phyloP scores from a whole-genome alignment of 1,140 invertebrate genomes.

The Philaenus spumarius region DNA sequence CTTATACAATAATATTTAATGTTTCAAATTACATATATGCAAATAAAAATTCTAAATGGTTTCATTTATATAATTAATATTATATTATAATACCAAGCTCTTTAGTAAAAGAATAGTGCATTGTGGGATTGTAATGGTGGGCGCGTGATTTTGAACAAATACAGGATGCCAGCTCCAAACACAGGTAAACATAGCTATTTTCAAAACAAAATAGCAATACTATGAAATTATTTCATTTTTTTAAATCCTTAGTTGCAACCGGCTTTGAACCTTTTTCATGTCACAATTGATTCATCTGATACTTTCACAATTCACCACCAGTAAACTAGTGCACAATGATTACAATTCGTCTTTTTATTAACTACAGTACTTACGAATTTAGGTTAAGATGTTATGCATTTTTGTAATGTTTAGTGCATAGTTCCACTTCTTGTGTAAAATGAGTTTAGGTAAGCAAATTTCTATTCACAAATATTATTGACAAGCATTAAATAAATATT shows the following conservation, averaged over 20 bases:
- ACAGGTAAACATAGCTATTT: constrained; percentile 33
- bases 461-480: no score
- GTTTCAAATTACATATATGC: no score
- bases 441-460: background rate
- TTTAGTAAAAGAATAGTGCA: constrained; percentile 27
- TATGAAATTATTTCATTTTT: background rate
- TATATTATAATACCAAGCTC: no score
- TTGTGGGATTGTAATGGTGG: constrained; percentile 58
- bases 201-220: background rate
- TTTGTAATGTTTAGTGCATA: background rate
- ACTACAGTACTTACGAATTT: background rate
- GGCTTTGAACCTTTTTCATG: no score
- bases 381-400: background rate
- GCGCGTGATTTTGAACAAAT: constrained; percentile 64
- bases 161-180: constrained; percentile 43
- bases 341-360: background rate
- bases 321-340: constrained; percentile 1
- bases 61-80: no score
- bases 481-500: no score
- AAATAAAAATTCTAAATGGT: no score
- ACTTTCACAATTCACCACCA: background rate
- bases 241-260: no score
- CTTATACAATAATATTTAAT: no score
- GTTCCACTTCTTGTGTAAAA: background rate
- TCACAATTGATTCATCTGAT: no score